Evolutionary conservation across 1,140 invertebrate genomes (phyloP), one percentile per base, ranked within the genome.

Genomic region (Drosophila watanabei): DNA sequence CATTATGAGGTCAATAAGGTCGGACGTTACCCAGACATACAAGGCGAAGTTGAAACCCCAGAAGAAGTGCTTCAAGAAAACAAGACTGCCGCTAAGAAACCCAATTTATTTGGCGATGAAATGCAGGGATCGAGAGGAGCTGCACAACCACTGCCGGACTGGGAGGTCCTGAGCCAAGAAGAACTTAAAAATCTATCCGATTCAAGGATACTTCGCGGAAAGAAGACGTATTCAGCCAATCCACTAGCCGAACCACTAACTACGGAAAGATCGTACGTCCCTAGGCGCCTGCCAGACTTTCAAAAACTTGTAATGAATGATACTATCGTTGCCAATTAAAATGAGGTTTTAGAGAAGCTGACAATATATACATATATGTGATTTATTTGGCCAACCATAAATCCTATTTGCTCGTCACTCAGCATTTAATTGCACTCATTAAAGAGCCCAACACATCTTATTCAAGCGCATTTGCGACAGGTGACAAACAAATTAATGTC

Each of bases 401-500:
- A 56, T 54, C 20, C 37, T 41, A 63, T 75, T 71, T 48, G 64
- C 64, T 52, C 49, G 51, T 54, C 73, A 77, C 61, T 79, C 62
- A 58, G 43, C 76, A 46, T 75, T 77, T 77, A 77, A 77, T 79
- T 79, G 57, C 54, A 61, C 45, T 61, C 75, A 77, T 78, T 77
- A 52, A 60, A 54, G 62, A 56, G 68, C 11, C 32, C 49, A 48
- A 71, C 68, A 30, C 68, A 69, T 71, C 68, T 71, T 71, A 71
- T 56, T 71, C 68, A 69, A 66, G 71, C 73, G 62, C 75, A 76
- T 76, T 65, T 66, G 54, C 71, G 75, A 61, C 76, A 79, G 76
- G 76, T 79, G 76, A 77, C 62, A 70, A 79, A 63, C 66, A 64
- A 79, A 79, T 79, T 79, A 82, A 76, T 64, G 66, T 51, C 54